phyloP scores from a whole-genome alignment of 1,140 invertebrate genomes.

The Pseudomyrmex cubaensis region DNA sequence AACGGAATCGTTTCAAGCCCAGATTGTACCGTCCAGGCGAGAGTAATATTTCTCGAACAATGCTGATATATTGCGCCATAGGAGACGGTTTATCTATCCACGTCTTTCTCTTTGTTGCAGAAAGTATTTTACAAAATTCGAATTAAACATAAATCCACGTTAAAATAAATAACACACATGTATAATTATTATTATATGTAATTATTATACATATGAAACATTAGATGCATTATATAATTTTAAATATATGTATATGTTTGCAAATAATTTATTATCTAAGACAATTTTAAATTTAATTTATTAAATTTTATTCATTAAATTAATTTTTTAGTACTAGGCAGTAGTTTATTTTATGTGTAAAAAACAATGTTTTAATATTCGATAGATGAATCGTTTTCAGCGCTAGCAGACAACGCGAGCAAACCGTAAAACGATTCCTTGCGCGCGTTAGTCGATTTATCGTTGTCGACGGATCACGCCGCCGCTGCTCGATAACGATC shows the following conservation, averaged over 20 bases:
- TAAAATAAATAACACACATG: neutral
- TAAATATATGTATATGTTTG: too few species aligned
- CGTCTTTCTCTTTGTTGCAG: neutral
- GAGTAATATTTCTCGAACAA: constrained; percentile 58
- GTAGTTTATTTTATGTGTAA: neutral
- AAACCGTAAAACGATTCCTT: constrained; percentile 18
- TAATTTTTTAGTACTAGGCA: neutral
- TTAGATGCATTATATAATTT: too few species aligned
- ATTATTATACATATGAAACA: too few species aligned
- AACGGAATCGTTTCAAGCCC: constrained; percentile 62
- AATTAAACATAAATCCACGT: neutral
- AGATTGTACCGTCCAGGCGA: constrained; percentile 68
- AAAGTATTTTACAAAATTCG: neutral
- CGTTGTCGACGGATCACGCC: constrained; percentile 9
- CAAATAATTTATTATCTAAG: too few species aligned
- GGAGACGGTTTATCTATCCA: constrained; percentile 30
- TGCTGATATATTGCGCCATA: constrained; percentile 18
- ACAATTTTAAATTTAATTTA: neutral
- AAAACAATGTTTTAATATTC: neutral
- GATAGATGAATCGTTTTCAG: constrained; percentile 32
- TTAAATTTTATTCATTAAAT: neutral
- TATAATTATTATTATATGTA: too few species aligned
- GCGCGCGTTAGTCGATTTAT: constrained; percentile 30
- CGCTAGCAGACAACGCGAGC: constrained; percentile 20
- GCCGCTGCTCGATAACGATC: constrained; percentile 25